Percentiles rank a stretch among this genome's conserved stretches.
phyloP scores from a whole-genome alignment of 2,797 vertebrate species.

The Amniataba percoides region DNA sequence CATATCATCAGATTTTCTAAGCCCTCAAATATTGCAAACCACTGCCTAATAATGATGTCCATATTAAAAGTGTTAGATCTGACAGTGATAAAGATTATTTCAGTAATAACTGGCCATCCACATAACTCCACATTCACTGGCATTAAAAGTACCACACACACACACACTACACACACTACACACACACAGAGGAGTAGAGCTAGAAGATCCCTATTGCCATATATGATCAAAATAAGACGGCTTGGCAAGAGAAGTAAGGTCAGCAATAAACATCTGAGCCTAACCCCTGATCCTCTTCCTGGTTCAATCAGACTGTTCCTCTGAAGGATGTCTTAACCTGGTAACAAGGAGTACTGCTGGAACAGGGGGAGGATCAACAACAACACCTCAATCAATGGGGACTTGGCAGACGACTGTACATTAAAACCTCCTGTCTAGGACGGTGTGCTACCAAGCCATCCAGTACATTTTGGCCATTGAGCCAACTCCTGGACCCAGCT shows the following conservation, averaged over 20 bases:
- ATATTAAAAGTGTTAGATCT: constrained; percentile 24
- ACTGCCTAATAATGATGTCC: not conserved
- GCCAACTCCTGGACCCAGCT: constrained; percentile 2
- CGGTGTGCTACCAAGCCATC: constrained; percentile 2
- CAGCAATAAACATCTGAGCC: constrained; percentile 76
- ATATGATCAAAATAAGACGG: constrained; percentile 82
- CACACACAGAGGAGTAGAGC: constrained; percentile 54
- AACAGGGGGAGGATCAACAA: constrained; percentile 28
- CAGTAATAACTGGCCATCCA: constrained; percentile 42
- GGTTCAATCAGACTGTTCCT: constrained; percentile 68
- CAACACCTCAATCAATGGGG: constrained; percentile 39
- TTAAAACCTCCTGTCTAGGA: constrained; percentile 17
- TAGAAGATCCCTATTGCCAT: constrained; percentile 78
- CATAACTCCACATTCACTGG: constrained; percentile 46
- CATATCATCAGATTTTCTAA: not conserved
- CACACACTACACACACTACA: constrained; percentile 28
- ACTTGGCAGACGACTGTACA: constrained; percentile 28
- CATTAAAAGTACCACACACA: constrained; percentile 45
- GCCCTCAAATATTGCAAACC: not conserved
- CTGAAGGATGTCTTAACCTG: constrained; percentile 58
- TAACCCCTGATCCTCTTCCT: constrained; percentile 68
- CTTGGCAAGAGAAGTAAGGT: constrained; percentile 74
- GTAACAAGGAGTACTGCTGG: constrained; percentile 42
- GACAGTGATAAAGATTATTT: constrained; percentile 53
- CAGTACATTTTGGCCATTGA: constrained; percentile 2